phyloP scores from a whole-genome alignment of 1,140 invertebrate genomes.

The Cylas formicarius region DNA sequence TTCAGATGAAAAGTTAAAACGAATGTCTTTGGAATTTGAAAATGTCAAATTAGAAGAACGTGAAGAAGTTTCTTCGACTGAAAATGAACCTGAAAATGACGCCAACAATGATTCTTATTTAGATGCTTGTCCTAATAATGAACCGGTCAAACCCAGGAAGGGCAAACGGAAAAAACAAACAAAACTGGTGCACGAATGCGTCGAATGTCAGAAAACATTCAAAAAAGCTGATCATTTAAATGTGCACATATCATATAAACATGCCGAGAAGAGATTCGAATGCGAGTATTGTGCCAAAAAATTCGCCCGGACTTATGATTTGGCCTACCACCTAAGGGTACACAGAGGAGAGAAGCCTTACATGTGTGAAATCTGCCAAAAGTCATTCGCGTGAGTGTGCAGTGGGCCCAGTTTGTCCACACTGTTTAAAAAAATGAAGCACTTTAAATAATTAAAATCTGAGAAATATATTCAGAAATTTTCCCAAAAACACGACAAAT shows the following conservation, averaged over 20 bases:
- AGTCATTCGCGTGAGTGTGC: slow-evolving; percentile 42
- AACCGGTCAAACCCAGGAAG: no score
- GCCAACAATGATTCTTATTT: no score
- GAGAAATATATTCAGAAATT: no score
- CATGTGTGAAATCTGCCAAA: slow-evolving; percentile 50
- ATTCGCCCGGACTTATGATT: slow-evolving; percentile 13
- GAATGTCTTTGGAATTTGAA: not conserved
- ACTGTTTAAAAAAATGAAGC: no score
- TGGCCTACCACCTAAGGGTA: slow-evolving; percentile 43
- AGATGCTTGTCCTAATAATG: no score
- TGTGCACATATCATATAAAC: slow-evolving; percentile 12
- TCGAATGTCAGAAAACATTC: slow-evolving; percentile 7
- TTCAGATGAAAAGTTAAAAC: slow-evolving; percentile 6
- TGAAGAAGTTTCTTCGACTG: not conserved
- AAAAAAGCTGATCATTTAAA: slow-evolving; percentile 10
- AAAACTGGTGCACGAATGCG: slow-evolving; percentile 2
- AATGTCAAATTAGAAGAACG: not conserved
- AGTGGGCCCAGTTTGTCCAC: not conserved
- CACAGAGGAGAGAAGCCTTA: slow-evolving; percentile 51
- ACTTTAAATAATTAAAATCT: no score
- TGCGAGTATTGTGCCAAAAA: slow-evolving; percentile 9
- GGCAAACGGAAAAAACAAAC: slow-evolving; percentile 4
- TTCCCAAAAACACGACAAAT: no score
- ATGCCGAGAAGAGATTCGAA: slow-evolving; percentile 14
- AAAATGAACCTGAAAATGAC: no score